These are phyloP conservation scores for Nudaria mundana DNA, from an alignment of 2,888 invertebrate genomes.

Conservation along the genomic window DNA sequence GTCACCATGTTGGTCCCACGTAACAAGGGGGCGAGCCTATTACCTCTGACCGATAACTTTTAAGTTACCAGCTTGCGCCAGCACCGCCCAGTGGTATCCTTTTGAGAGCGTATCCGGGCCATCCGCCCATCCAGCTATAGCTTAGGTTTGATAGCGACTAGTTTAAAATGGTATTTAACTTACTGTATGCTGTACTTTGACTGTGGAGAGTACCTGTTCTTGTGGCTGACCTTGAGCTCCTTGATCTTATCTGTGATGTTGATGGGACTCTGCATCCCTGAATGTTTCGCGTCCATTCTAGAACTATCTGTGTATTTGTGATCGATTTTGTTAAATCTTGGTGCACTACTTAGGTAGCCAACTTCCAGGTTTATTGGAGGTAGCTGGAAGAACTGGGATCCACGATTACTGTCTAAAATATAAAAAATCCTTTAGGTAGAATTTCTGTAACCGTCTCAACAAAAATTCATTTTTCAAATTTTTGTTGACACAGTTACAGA, in stretches of 20 bases:
- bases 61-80: too few relatives aligned
- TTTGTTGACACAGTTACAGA: too few relatives aligned
- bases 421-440: too few relatives aligned
- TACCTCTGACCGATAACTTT: too few relatives aligned
- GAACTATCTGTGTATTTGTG: constrained; percentile 2
- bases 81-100: too few relatives aligned
- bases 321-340: constrained; percentile 22
- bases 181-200: constrained; percentile 22
- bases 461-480: too few relatives aligned
- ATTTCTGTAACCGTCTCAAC: too few relatives aligned
- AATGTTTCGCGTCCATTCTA: constrained; percentile 4
- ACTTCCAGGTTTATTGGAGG: constrained; percentile 57
- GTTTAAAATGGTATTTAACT: constrained; percentile 15
- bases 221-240: constrained; percentile 51
- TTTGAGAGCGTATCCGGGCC: too few relatives aligned
- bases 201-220: constrained; percentile 17
- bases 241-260: constrained; percentile 59
- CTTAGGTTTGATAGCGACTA: background rate
- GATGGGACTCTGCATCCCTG: constrained; percentile 34
- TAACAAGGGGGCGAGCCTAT: too few relatives aligned
- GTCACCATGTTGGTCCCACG: too few relatives aligned
- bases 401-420: constrained; percentile 13
- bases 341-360: constrained; percentile 25
- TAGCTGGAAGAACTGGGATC: constrained; percentile 35
- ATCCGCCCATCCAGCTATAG: background rate